Conservation (phyloP, 2,113 vertebrate species). For the Damaliscus lunatus region DNA sequence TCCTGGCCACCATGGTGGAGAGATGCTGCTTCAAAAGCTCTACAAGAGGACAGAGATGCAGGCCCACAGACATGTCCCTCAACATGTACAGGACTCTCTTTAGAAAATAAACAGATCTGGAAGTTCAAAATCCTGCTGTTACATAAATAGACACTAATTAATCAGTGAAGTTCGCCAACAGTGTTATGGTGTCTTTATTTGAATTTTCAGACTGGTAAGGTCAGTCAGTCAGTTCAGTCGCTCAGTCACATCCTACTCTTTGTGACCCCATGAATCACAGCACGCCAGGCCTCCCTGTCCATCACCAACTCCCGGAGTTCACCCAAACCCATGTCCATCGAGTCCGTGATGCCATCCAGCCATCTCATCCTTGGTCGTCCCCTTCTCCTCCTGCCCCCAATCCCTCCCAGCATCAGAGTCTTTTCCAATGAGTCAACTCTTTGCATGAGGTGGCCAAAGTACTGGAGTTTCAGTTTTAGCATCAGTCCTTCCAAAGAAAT, state of each 20-base stretch:
- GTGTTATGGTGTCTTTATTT: neutral
- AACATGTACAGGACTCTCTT: neutral
- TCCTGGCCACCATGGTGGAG: neutral
- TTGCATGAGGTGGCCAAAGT: too few species aligned
- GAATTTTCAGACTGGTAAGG: neutral
- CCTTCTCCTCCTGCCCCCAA: too few species aligned
- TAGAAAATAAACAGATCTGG: neutral
- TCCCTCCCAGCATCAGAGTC: too few species aligned
- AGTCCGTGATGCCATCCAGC: too few species aligned
- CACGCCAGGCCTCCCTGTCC: too few species aligned
- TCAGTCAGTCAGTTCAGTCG: neutral
- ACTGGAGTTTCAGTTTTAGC: too few species aligned
- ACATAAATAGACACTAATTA: neutral
- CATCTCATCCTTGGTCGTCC: too few species aligned
- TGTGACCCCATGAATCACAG: too few species aligned
- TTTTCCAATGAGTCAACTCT: too few species aligned
- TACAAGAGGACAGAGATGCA: neutral
- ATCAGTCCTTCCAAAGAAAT: too few species aligned
- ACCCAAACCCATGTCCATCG: accelerated
- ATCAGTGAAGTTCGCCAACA: neutral
- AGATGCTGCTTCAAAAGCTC: neutral
- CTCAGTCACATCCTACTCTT: accelerated
- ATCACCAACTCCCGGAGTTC: too few species aligned
- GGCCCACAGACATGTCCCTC: neutral
- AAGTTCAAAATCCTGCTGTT: neutral